Conservation (phyloP, 1,140 invertebrate genomes). For the Aphelenchoides fujianensis region DNA sequence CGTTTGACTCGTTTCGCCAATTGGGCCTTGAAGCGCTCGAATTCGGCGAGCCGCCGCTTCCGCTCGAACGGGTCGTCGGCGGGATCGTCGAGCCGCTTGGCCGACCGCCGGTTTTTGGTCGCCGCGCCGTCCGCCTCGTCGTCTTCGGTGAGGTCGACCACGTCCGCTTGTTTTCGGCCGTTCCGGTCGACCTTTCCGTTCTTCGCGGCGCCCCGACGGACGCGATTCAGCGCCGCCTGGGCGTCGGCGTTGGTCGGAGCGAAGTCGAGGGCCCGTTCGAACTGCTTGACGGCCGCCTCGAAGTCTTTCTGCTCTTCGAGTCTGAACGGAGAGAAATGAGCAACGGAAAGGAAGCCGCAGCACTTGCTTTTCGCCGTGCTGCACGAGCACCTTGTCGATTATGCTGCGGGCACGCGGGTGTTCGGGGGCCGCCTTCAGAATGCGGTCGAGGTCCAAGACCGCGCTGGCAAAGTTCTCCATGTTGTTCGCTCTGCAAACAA, state of each 20-base stretch:
- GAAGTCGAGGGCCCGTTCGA: background rate
- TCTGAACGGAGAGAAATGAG: constrained; percentile 12
- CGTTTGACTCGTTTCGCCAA: background rate
- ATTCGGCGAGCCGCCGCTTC: background rate
- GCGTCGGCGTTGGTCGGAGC: background rate
- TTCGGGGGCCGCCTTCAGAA: constrained; percentile 14
- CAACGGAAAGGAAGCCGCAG: background rate
- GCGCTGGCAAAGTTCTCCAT: constrained; percentile 20
- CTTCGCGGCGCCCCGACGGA: background rate
- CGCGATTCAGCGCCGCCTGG: background rate
- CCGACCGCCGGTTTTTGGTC: background rate
- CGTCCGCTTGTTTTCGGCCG: no score
- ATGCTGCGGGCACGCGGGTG: background rate
- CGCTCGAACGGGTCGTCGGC: background rate
- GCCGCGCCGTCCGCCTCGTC: background rate
- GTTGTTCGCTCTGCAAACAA: constrained; percentile 17
- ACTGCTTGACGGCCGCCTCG: background rate
- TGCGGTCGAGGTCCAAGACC: background rate
- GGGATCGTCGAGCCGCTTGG: no score
- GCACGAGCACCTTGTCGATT: constrained; percentile 12
- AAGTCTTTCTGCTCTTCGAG: constrained; percentile 4
- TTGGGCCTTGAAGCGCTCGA: constrained; percentile 11
- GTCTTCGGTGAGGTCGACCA: constrained; percentile 5
- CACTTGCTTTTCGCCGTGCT: constrained; percentile 15
- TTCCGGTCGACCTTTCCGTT: no score